These are phyloP conservation scores for Ploceus nigricollis DNA, from an alignment of 2,113 vertebrate species.

Conservation along the genomic window DNA sequence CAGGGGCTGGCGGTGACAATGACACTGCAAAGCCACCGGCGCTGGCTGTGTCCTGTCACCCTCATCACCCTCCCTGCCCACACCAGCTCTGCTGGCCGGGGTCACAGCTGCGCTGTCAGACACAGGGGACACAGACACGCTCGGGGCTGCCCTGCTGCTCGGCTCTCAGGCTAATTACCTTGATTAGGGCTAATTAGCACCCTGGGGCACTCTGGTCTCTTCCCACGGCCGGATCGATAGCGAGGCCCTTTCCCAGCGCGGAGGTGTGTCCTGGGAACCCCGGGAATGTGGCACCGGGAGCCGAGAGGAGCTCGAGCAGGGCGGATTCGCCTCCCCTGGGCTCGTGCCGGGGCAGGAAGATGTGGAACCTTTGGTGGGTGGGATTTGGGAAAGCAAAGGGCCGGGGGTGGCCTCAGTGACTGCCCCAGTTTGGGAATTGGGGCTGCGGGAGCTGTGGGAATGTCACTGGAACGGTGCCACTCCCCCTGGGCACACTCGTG, in stretches of 20 bases:
- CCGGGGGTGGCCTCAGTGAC: accelerated
- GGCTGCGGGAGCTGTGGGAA: not conserved
- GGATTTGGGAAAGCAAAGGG: not conserved
- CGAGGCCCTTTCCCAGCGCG: accelerated
- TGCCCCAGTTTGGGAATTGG: not conserved
- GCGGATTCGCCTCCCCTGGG: accelerated
- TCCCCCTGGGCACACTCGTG: accelerated
- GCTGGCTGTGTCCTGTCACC: not conserved
- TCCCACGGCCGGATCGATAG: not conserved
- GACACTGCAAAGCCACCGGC: not conserved
- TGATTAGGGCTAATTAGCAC: not conserved
- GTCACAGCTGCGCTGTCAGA: not conserved
- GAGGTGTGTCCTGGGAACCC: accelerated
- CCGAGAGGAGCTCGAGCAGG: accelerated
- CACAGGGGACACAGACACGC: not conserved
- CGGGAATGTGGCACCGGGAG: not conserved
- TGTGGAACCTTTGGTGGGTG: accelerated
- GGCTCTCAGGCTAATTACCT: not conserved
- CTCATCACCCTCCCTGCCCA: not conserved
- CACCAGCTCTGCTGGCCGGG: accelerated
- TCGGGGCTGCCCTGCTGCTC: not conserved
- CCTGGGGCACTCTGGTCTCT: not conserved
- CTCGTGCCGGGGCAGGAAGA: not conserved
- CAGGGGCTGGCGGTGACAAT: not conserved
- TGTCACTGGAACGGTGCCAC: not conserved